Evolutionary conservation across 2,888 invertebrate genomes (phyloP), one percentile per base, ranked within the genome.

Genomic region (Onchidella celtica): DNA sequence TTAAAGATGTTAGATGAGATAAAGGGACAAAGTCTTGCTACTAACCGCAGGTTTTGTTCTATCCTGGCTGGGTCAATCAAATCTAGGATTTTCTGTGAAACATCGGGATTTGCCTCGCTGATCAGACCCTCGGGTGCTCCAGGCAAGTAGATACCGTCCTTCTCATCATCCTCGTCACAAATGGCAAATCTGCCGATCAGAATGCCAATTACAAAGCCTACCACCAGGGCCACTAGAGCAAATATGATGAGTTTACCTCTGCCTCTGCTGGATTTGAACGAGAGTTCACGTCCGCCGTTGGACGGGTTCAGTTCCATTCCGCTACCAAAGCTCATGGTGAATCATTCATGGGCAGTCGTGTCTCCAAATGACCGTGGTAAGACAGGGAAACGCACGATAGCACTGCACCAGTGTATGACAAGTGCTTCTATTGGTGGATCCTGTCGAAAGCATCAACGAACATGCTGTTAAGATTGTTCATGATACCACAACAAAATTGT

Each of bases 111-210:
- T 3, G n/a, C 79, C 11, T 72, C 79, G 21, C 38, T 34, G 55
- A 69, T 32, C n/a, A 79, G 79, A 29, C 29, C 3, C 6, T 69
- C 78, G 21, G 78, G 78, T 11, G 29, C 70, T 3, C 70, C 78
- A 24, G 61, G 29, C 21, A 79, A 34, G n/a, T n/a, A 79, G n/a
- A 79, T 4, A 3, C 78, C 73, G 1, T 79, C 78, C 9, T 38
- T 40, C 17, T 65, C 36, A n/a, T 17, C 17, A 17, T 65, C 65
- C 27, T 55, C 73, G 9, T 73, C 36, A 2, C 65, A 38, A 34
- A 80, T 74, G 21, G 79, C 79, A 24, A 36, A 80, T 17, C 6
- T 38, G 17, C 79, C 79, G 1, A 80, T 27, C 34, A 80, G 66
- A 2, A 80, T 61, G 11, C 79, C 79, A 27, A 80, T 17, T n/a